Evolutionary conservation across 2,797 vertebrate species (phyloP).

Genomic region (Takifugu ocellatus): DNA sequence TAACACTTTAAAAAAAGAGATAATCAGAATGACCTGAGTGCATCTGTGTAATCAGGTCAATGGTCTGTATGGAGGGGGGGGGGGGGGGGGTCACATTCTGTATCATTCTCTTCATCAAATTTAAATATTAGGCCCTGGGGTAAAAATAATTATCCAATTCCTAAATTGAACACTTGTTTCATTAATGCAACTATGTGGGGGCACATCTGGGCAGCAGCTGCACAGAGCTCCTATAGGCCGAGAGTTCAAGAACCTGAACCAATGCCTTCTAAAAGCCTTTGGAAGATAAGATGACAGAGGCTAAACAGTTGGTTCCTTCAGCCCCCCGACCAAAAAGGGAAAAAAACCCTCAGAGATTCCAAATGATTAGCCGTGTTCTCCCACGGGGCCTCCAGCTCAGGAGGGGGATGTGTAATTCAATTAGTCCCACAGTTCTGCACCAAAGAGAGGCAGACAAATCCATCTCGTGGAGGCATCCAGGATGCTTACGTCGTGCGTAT

Average conservation of each 20-base stretch:
- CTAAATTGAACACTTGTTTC: slow-evolving; percentile 26
- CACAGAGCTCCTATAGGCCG: slow-evolving; percentile 52
- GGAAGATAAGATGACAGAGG: slow-evolving; percentile 35
- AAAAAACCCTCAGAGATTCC: slow-evolving; percentile 39
- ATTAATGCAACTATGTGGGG: slow-evolving; percentile 22
- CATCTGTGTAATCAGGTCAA: neutral
- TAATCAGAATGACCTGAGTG: neutral
- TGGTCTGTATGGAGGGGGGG: neutral
- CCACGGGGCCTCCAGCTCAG: slow-evolving; percentile 46
- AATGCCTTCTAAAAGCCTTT: slow-evolving; percentile 47
- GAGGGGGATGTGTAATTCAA: slow-evolving; percentile 71
- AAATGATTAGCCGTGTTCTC: slow-evolving; percentile 69
- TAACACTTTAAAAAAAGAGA: no score
- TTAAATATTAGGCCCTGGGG: slow-evolving; percentile 6
- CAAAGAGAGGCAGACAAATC: slow-evolving; percentile 57
- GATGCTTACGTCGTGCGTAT: slow-evolving; percentile 39
- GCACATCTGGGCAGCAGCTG: slow-evolving; percentile 70
- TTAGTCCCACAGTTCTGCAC: slow-evolving; percentile 71
- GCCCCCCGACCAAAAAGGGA: slow-evolving; percentile 36
- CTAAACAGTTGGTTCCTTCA: slow-evolving; percentile 4
- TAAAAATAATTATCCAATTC: slow-evolving; percentile 18
- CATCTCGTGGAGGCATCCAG: slow-evolving; percentile 52
- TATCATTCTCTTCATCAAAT: slow-evolving; percentile 6
- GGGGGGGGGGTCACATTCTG: slow-evolving; percentile 9
- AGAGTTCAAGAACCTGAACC: slow-evolving; percentile 38